phyloP scores from a whole-genome alignment of 2,113 vertebrate genomes.

The Turnix velox region DNA sequence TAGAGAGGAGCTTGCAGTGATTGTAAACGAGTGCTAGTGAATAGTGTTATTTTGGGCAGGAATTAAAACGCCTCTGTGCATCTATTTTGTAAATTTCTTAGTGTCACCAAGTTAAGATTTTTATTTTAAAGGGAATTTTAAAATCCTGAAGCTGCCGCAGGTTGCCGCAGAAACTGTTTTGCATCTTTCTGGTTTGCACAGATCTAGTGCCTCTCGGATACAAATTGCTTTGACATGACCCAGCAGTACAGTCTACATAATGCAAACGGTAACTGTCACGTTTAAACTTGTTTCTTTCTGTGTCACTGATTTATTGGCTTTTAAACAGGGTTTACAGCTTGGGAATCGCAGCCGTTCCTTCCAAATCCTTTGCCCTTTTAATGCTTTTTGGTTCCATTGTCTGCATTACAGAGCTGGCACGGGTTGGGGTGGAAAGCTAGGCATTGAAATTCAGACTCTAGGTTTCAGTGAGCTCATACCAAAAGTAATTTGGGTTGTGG shows the following conservation, averaged over 20 bases:
- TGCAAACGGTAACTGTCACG: not conserved
- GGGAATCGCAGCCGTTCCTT: not conserved
- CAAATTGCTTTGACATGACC: not conserved
- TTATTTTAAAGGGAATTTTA: not conserved
- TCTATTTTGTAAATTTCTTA: not conserved
- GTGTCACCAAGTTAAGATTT: not conserved
- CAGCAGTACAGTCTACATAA: not conserved
- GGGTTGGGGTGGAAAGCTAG: not conserved
- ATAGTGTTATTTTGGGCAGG: not conserved
- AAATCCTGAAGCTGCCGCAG: not conserved
- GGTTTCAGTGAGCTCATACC: not conserved
- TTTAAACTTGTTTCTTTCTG: not conserved
- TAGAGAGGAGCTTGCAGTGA: not conserved
- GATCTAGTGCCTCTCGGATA: not conserved
- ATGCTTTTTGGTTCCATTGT: not conserved
- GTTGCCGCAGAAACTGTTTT: not conserved
- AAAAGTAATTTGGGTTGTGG: not conserved
- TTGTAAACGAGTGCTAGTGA: not conserved
- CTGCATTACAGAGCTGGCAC: not conserved
- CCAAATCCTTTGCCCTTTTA: not conserved
- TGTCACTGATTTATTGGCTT: not conserved
- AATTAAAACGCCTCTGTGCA: not conserved
- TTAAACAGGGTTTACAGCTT: not conserved
- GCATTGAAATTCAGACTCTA: not conserved
- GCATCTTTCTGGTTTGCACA: not conserved